Percentiles rank a stretch among this genome's conserved stretches.
Evolutionary conservation across 2,113 vertebrate genomes (phyloP).

Genomic region (Henicopernis longicauda): DNA sequence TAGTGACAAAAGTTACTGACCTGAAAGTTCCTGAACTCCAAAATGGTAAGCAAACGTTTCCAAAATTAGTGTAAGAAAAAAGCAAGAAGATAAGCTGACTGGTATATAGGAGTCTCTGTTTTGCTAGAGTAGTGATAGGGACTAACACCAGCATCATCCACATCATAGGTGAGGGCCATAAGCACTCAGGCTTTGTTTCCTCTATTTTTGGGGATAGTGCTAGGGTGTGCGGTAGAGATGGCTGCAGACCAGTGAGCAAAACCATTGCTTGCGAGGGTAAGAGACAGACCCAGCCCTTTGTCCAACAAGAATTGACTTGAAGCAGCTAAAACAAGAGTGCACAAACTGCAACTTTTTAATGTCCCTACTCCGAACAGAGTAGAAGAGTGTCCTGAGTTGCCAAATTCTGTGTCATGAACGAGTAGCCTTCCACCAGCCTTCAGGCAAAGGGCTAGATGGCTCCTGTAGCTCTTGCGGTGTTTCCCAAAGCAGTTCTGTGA

Average conservation of each 20-base stretch:
- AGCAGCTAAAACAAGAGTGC: neutral
- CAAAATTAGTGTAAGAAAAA: neutral
- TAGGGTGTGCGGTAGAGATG: neutral
- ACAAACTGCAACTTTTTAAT: neutral
- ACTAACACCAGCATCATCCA: fast-evolving
- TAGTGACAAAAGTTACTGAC: neutral
- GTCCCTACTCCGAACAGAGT: neutral
- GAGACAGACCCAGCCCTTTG: neutral
- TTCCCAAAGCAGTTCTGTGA: neutral
- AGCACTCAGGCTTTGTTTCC: neutral
- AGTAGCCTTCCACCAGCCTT: neutral
- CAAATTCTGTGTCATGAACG: fast-evolving
- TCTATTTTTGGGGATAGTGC: too few relatives aligned
- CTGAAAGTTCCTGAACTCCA: neutral
- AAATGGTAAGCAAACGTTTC: neutral
- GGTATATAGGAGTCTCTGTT: neutral
- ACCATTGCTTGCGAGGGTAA: fast-evolving
- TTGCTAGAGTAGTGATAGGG: neutral
- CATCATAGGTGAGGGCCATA: fast-evolving
- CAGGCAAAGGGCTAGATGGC: neutral
- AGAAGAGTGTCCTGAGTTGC: neutral
- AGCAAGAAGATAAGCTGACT: neutral
- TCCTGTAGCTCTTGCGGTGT: neutral
- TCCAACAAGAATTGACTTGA: neutral
- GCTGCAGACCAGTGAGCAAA: neutral